phyloP scores from a whole-genome alignment of 2,797 vertebrate genomes.

The Cottoperca gobio region DNA sequence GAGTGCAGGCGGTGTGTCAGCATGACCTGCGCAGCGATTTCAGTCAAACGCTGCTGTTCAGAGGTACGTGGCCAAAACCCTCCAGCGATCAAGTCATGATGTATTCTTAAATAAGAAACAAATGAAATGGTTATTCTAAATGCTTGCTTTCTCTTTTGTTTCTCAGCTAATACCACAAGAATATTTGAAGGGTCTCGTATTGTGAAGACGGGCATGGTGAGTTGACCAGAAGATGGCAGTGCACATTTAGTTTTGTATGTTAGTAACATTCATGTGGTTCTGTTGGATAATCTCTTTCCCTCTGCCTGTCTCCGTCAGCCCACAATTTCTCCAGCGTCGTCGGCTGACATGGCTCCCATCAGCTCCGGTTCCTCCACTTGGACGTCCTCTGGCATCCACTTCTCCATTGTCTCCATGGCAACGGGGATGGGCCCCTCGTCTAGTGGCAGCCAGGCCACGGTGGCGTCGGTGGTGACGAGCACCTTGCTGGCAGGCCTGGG shows the following conservation, averaged over 20 bases:
- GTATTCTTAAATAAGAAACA: neutral
- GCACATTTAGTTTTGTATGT: slow-evolving; percentile 11
- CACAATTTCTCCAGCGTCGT: slow-evolving; percentile 95
- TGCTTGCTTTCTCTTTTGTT: slow-evolving; percentile 5
- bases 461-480: slow-evolving; percentile 97
- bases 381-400: slow-evolving; percentile 97
- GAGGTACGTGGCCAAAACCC: slow-evolving; percentile 83
- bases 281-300: neutral
- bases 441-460: slow-evolving; percentile 95
- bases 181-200: slow-evolving; percentile 99
- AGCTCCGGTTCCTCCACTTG: slow-evolving; percentile 98
- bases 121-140: neutral
- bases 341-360: slow-evolving; percentile 99
- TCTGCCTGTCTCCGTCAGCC: slow-evolving; percentile 83
- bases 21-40: slow-evolving; percentile 98
- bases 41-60: slow-evolving; percentile 98
- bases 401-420: slow-evolving; percentile 99
- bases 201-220: slow-evolving; percentile 99
- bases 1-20: slow-evolving; percentile 97
- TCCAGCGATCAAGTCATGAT: neutral
- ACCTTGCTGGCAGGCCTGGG: slow-evolving; percentile 96
- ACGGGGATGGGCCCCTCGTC: slow-evolving; percentile 97
- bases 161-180: slow-evolving; percentile 94
- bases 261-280: neutral
- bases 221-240: slow-evolving; percentile 66